Base-by-base conservation (phyloP, 1,140 invertebrate species). In the Cepaea nemoralis region DNA sequence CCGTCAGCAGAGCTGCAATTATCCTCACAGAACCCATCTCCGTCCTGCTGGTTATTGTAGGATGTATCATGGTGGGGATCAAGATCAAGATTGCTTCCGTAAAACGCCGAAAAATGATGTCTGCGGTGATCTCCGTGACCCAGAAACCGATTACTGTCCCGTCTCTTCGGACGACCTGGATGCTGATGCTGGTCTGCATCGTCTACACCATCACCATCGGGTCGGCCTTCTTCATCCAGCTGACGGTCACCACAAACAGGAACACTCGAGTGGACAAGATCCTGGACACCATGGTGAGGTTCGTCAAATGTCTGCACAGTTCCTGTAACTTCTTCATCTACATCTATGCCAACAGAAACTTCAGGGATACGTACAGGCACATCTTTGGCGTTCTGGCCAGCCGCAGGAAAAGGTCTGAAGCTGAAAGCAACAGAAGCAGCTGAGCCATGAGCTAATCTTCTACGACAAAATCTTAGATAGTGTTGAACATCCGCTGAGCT, bases 251-350 rank as follows among this genome's bases (percentile, higher is more conserved):
- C 27, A 27, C 12, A 22, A 45, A 74, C 2, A 33, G 27, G 24
- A 22, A 48, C n/a, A 45, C 42, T n/a, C 10, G 19, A 19, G 42
- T 45, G 31, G 31, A 42, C 42, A 74, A 42, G 19, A 35, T 74
- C 14, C 31, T 74, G 8, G 42, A 42, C 1, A 45, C 71, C 2
- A 12, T 45, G 8, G 42, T 74, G 14, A 39, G 42, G 12, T 48
- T 74, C 22, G 71, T 74, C 42, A 74, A 74, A 33, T 74, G 71
- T 27, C 8, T 74, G 14, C 71, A 74, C 31, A 74, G 71, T 48
- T 74, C 71, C 27, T 74, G 71, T 42, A 74, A 74, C 71, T 74
- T 74, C 27, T 74, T 74, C 31, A 74, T 74, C 14, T 74, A 74
- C 27, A 74, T 74, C n/a, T 74, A 74, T 42, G 31, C 31, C 19